Evolutionary conservation across 2,888 invertebrate genomes (phyloP), one percentile per base, ranked within the genome.

Genomic region (Papilio elwesi): DNA sequence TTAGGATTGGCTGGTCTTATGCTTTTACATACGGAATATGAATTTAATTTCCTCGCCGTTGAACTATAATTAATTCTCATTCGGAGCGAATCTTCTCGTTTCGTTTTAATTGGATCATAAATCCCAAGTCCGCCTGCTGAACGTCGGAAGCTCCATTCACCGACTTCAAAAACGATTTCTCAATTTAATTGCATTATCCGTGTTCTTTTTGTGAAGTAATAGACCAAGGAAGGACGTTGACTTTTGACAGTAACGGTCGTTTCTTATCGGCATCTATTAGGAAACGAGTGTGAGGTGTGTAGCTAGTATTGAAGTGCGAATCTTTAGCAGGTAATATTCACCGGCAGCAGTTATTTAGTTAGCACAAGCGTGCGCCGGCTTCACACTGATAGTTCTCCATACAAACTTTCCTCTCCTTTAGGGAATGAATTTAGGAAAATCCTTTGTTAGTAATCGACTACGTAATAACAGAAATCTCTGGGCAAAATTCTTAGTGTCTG

Each of bases 91-190:
- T 62, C 68, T 69, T 62, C 49, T 51, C 59, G 36, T 69, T 69
- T 51, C 16, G 38, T 43, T 69, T n/a, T 36, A 67, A 55, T 67
- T 53, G 67, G 53, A 67, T 67, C n/a, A 38, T 59, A 59, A 59
- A 59, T 59, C 36, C 38, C 57, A 38, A 59, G 57, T 59, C 57
- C 57, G 57, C 36, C 57, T 59, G 57, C 57, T n/a, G 57, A 38
- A 59, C 57, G 57, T 38, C 57, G 57, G 57, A 59, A 59, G 57
- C 57, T 38, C n/a, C 57, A 59, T 38, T 59, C 36, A 59, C 57
- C 57, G 57, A 59, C 57, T 59, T 38, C 36, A 59, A 59, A 59
- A 38, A 59, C 38, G 38, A 38, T 59, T 13, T 38, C 57, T 59
- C 57, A 38, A 38, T 59, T 38, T 59, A 59, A 59, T 59, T 36